These are phyloP conservation scores for Mionectes olivaceus DNA, from an alignment of 2,797 vertebrate genomes.

Conservation along the genomic window DNA sequence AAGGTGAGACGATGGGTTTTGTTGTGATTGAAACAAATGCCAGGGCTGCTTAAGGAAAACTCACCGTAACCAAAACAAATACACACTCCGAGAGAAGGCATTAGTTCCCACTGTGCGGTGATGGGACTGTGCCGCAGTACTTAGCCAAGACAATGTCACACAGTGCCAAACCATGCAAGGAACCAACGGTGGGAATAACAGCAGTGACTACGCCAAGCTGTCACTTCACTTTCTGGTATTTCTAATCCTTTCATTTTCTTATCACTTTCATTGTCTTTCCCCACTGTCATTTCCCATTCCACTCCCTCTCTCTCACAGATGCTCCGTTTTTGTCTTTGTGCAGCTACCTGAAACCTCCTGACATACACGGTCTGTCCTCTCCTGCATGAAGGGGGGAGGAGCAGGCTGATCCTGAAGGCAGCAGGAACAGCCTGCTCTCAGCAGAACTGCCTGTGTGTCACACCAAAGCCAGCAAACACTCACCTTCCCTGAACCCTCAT, in stretches of 20 bases:
- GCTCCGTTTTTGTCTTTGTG: background rate
- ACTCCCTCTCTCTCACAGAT: background rate
- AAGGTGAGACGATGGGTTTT: conserved; percentile 61
- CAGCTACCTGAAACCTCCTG: background rate
- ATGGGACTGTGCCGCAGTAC: background rate
- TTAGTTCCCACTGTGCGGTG: conserved; percentile 5
- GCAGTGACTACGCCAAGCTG: conserved; percentile 44
- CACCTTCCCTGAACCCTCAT: background rate
- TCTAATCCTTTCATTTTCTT: conserved; percentile 34
- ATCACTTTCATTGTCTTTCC: conserved; percentile 3
- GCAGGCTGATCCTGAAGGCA: background rate
- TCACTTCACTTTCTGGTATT: conserved; percentile 30
- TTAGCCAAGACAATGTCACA: conserved; percentile 45
- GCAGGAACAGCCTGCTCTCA: background rate
- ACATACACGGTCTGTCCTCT: background rate
- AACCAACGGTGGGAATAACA: conserved; percentile 46
- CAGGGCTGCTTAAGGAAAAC: conserved; percentile 19
- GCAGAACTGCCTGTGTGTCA: background rate
- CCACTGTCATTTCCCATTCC: background rate
- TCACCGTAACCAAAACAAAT: background rate
- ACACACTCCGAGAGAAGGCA: background rate
- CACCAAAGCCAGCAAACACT: background rate
- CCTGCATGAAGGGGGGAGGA: background rate
- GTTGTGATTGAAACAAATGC: conserved; percentile 67
- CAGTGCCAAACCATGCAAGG: conserved; percentile 10